Evolutionary conservation across 2,888 invertebrate species (phyloP).

Genomic region (Plusia festucae): DNA sequence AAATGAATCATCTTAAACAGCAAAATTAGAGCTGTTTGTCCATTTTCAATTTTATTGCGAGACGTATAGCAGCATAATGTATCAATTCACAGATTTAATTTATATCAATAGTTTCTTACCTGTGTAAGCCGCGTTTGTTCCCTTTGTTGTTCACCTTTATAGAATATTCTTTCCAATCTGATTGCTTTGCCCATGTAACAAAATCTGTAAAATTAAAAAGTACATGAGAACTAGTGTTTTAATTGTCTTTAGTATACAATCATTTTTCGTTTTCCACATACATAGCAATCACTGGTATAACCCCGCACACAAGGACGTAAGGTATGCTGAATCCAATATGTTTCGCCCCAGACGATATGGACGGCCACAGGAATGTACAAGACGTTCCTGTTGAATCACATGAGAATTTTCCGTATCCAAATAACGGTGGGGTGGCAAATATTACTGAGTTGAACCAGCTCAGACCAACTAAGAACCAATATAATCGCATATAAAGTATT

Average conservation of each 20-base stretch:
- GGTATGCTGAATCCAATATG: constrained; percentile 84
- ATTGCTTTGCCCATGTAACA: constrained; percentile 85
- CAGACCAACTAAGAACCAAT: constrained; percentile 79
- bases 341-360: constrained; percentile 73
- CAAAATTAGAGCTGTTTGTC: no score
- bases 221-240: neutral
- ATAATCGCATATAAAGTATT: constrained; percentile 79
- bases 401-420: constrained; percentile 85
- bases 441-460: constrained; percentile 81
- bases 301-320: constrained; percentile 80
- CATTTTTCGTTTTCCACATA: constrained; percentile 64
- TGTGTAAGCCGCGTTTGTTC: constrained; percentile 84
- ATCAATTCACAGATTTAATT: no score
- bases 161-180: constrained; percentile 82
- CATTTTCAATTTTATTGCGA: no score
- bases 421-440: constrained; percentile 85
- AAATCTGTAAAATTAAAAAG: constrained; percentile 69
- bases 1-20: no score
- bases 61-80: no score
- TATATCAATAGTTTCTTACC: constrained; percentile 62
- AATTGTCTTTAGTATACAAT: neutral
- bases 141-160: constrained; percentile 79
- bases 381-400: constrained; percentile 86
- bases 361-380: constrained; percentile 86
- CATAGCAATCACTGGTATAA: constrained; percentile 83